A percentile compares a stretch with the other conserved stretches of the same genome.
Conservation (phyloP, 35 echinoderm and acorn worm species). For the Anneissia japonica region DNA sequence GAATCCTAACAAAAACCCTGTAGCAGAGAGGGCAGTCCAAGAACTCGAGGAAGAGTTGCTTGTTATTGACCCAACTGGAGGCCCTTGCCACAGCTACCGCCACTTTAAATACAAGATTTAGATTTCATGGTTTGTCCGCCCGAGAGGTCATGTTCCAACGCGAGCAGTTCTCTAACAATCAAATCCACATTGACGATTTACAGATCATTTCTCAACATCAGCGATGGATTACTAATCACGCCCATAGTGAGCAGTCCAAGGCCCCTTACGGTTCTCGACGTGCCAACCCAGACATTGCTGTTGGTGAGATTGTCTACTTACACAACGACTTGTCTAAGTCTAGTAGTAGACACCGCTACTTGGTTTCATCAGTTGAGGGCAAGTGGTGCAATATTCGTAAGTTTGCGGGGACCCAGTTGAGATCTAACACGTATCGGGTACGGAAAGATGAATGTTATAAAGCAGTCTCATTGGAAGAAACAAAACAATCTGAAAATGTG, state of each 20-base stretch:
- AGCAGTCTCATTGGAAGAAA: too few species aligned
- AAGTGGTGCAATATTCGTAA: too few species aligned
- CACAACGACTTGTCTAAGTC: constrained; percentile 41
- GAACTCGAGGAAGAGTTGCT: constrained; percentile 63
- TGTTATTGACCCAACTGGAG: constrained; percentile 36
- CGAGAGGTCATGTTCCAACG: constrained; percentile 53
- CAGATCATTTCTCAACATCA: constrained; percentile 28
- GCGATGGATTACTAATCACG: constrained; percentile 27
- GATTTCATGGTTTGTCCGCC: constrained; percentile 44
- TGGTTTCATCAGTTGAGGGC: too few species aligned
- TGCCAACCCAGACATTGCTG: not conserved
- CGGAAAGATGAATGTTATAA: too few species aligned
- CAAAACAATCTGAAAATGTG: too few species aligned
- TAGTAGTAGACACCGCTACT: too few species aligned
- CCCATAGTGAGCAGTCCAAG: constrained; percentile 27
- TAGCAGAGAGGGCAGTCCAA: constrained; percentile 54
- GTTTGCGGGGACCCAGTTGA: too few species aligned
- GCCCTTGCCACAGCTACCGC: constrained; percentile 21
- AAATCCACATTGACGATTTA: constrained; percentile 39
- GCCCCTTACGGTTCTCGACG: not conserved
- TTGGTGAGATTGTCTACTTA: constrained; percentile 50
- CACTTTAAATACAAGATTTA: constrained; percentile 34
- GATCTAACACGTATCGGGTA: too few species aligned
- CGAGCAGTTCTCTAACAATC: constrained; percentile 60
- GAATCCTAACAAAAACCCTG: constrained; percentile 59